Base-by-base conservation (phyloP, 2,888 invertebrate species). In the Melanostoma mellinum region DNA sequence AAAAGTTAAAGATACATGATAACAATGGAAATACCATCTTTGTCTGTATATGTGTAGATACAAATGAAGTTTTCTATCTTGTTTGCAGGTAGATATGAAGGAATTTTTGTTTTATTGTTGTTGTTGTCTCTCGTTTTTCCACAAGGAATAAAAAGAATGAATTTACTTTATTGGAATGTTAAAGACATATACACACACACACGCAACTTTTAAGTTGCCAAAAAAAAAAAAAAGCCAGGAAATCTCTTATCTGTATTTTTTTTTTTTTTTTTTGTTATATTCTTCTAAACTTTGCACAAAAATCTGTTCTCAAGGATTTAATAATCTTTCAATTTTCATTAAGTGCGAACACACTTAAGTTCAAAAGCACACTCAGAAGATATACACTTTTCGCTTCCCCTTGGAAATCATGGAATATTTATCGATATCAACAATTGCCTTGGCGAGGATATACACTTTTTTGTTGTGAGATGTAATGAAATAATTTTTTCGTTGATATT, bases 391-490 rank as follows among this genome's bases (percentile, higher is more conserved):
- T 53, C 68, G 58, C 46, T 38, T 40, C 30, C 56, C 40, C 40
- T 72, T 60, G 72, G 65, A 60, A 56, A 56, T 50, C 74, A 74
- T 79, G 79, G 68, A 79, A 74, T 72, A 61, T 55, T 60, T 48
- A 55, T 72, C 72, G 61, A 77, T 77, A 82, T 73, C 81, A 77
- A 72, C 81, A 77, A 77, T 76, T 81, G 77, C 77, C 55, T 55
- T 69, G n/a, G 53, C 56, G 60, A 48, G 52, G 60, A 67, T 65
- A 53, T 63, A 63, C 77, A 58, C 80, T 72, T 61, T 20, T 55
- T 32, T 56, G 1, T 36, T 53, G 6, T 4, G n/a, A 10, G 46
- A 60, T 60, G 33, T 33, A 44, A 60, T 58, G 2, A 58, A n/a
- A 40, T 58, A 6, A 56, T n/a, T 35, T 35, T 20, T 20, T 20